Base-by-base conservation (phyloP, 2,113 vertebrate genomes). In the Pachyramphus minor region DNA sequence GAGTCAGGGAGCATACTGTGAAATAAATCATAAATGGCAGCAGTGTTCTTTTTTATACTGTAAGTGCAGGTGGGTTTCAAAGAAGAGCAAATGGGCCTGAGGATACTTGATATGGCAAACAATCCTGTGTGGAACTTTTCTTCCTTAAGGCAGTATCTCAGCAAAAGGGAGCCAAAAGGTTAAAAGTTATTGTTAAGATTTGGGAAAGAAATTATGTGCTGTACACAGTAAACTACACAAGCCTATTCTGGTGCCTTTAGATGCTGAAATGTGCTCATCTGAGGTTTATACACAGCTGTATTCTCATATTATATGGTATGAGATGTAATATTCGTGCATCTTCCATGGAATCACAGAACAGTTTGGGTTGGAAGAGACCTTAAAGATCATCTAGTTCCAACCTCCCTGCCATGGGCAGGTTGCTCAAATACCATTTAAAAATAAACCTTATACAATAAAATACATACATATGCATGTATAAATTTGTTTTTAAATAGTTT, bases 1-100 rank as follows among this genome's bases (percentile, higher is more conserved):
- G 53, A 18, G 7, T 19, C 14, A 7, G 18, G 28, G 24, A 72
- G 2, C 9, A 44, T 1, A 20, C 5, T 1, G 3, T 56, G 41
- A 73, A 66, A 80, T 53, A 72, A 73, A 58, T 73, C 7, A 41
- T 44, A 58, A 86, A 80, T 23, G 24, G 11, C 6, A 35, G 6
- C 8, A 23, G 8, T 12, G 2, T 23, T 69, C 10, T 47, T 58
- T 69, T 30, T 64, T 17, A 28, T 17, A 12, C 8, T 37, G 15
- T 15, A 11, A 18, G 0, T 60, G 33, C 22, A 41, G 41, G 13
- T 5, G 63, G 56, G 24, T 47, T 56, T 39, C 37, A 50, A 19
- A 60, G n/a, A 41, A 72, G 11, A 75, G 25, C 7, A 58, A 58
- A 64, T 3, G 9, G 9, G 4, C 30, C 30, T 0, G 3, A 63